Conservation (phyloP, 2,113 vertebrate genomes). For the Neoarius graeffei region DNA sequence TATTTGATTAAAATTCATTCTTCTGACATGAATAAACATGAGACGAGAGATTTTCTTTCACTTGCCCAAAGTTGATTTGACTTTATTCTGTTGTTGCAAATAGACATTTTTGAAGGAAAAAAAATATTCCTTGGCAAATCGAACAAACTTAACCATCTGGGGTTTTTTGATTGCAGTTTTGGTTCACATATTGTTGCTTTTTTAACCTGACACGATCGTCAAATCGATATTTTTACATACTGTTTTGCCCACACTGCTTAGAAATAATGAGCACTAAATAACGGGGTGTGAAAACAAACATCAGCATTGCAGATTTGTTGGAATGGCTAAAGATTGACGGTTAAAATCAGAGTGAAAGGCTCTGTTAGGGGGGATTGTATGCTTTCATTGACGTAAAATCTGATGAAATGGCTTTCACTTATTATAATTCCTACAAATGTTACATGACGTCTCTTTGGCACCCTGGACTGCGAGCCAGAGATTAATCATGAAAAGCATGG, state of each 20-base stretch:
- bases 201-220: no score
- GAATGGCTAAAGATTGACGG: not conserved
- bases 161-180: not conserved
- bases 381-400: slow-evolving; percentile 7
- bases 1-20: not conserved
- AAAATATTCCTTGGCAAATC: not conserved
- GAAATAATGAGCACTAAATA: slow-evolving; percentile 10
- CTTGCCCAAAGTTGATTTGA: not conserved
- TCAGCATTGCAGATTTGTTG: not conserved
- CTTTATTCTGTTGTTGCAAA: not conserved
- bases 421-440: slow-evolving; percentile 15
- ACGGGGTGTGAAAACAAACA: not conserved
- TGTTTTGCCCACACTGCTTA: not conserved
- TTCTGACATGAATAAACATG: not conserved
- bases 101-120: not conserved
- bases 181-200: not conserved
- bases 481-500: slow-evolving; percentile 4
- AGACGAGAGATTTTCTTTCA: no score
- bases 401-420: slow-evolving; percentile 24
- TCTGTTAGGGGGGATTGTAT: not conserved
- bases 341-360: slow-evolving; percentile 7
- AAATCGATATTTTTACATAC: not conserved
- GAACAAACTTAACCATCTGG: not conserved
- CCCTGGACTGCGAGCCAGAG: not conserved
- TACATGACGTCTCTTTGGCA: not conserved